Conservation (phyloP, 2,113 vertebrate genomes). For the Perognathus longimembris region DNA sequence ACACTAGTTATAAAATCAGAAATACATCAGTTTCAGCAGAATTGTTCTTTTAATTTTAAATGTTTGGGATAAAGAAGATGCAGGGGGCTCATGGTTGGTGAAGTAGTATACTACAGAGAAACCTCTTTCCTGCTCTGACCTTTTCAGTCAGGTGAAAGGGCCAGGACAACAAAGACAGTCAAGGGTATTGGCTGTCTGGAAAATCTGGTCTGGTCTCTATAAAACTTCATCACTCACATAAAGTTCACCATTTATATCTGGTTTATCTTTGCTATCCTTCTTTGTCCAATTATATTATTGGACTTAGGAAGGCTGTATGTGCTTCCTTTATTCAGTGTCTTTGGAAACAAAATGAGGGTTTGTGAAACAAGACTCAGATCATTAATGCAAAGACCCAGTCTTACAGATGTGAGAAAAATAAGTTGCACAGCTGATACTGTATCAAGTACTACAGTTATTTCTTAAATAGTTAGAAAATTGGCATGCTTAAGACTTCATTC, state of each 20-base stretch:
- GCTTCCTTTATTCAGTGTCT: background rate
- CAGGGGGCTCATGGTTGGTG: background rate
- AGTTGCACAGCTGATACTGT: background rate
- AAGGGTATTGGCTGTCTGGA: background rate
- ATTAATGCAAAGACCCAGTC: background rate
- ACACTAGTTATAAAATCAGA: conserved; percentile 28
- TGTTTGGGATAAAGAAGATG: background rate
- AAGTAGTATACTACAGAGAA: background rate
- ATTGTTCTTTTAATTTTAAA: background rate
- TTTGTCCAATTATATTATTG: background rate
- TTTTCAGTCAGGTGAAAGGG: background rate
- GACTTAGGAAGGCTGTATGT: background rate
- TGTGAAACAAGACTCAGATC: background rate
- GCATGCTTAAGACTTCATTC: background rate
- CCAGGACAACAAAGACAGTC: background rate
- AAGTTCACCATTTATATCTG: background rate
- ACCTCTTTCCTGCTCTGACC: too few relatives aligned
- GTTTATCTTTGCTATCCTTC: background rate
- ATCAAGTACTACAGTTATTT: background rate
- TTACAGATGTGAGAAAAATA: background rate
- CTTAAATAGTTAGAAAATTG: background rate
- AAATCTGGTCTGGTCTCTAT: background rate
- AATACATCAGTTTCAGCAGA: background rate
- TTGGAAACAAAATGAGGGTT: conserved; percentile 1
- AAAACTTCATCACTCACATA: background rate